phyloP scores from a whole-genome alignment of 1,140 invertebrate genomes.

The Listronotus oregonensis region DNA sequence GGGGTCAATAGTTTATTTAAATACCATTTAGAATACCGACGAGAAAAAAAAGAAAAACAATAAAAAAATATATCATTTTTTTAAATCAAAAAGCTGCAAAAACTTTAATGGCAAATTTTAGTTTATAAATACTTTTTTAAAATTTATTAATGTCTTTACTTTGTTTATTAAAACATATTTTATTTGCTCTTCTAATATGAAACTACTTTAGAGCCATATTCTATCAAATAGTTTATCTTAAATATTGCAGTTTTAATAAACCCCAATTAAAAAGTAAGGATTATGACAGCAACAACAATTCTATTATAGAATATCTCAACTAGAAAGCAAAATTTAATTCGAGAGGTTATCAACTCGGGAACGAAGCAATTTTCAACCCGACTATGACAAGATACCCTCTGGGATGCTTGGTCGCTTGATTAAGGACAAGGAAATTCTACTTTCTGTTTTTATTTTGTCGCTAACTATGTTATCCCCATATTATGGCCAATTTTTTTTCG shows the following conservation, averaged over 20 bases:
- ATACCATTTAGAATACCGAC: too few relatives aligned
- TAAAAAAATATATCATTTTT: too few relatives aligned
- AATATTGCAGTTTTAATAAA: neutral
- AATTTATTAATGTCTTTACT: too few relatives aligned
- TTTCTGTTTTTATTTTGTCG: slow-evolving; percentile 24
- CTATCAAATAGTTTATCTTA: too few relatives aligned
- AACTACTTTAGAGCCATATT: too few relatives aligned
- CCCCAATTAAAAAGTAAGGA: neutral
- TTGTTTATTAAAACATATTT: too few relatives aligned
- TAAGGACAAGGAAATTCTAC: slow-evolving; percentile 8
- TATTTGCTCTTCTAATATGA: too few relatives aligned
- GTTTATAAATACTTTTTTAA: too few relatives aligned
- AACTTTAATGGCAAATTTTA: too few relatives aligned
- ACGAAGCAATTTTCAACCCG: slow-evolving; percentile 20
- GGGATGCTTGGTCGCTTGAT: slow-evolving; percentile 12
- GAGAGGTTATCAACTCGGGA: slow-evolving; percentile 16
- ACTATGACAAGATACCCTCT: slow-evolving; percentile 21
- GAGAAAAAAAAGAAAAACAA: too few relatives aligned
- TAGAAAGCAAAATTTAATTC: slow-evolving; percentile 13
- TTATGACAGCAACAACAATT: slow-evolving; percentile 1
- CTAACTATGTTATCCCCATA: slow-evolving; percentile 16
- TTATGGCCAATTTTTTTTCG: slow-evolving; percentile 17
- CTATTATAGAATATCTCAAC: neutral
- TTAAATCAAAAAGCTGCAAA: too few relatives aligned
- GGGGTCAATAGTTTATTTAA: too few relatives aligned